Base-by-base conservation (phyloP, 2,113 vertebrate genomes). In the Macrotis lagotis region DNA sequence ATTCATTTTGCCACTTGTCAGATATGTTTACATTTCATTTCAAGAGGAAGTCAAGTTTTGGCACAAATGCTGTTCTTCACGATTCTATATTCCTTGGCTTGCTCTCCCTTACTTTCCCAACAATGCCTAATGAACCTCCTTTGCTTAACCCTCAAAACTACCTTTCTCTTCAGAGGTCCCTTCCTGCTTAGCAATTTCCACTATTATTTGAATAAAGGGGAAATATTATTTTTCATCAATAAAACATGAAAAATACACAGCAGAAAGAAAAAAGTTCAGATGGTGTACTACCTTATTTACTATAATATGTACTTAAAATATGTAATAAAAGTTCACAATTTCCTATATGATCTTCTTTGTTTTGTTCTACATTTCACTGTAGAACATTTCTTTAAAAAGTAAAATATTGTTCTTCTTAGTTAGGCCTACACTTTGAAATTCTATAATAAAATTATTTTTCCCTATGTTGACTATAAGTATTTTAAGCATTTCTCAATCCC, bases 191-290 rank as follows among this genome's bases (percentile, higher is more conserved):
- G 28, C 26, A 91, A 25, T 90, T 51, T 88, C 55, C 91, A 90
- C 83, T 47, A 53, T 48, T 44, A 0, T 0, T 16, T 0, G 48
- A 12, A 52, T 91, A 55, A 94, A 31, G 93, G 49, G 94, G 95
- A 96, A 91, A 47, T 5, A 74, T 50, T 94, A 88, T 10, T 92
- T n/a, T 91, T 91, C 96, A 94, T 94, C 92, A 92, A 95, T 91
- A 96, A 90, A 83, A 83, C 66, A 83, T 22, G 8, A 44, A 59
- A 44, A 83, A 44, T 22, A 83, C 31, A 37, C 0, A 44, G 7
- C 44, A 83, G 19, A 44, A 83, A 83, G 22, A 0, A 74, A 44
- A 83, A 83, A 83, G 6, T 83, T 83, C n/a, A 83, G 10, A 44
- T 83, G 3, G 66, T 83, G 7, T 44, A 24, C 66, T 44, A 44